phyloP scores from a whole-genome alignment of 2,113 vertebrate genomes.

The Brienomyrus longianalis region DNA sequence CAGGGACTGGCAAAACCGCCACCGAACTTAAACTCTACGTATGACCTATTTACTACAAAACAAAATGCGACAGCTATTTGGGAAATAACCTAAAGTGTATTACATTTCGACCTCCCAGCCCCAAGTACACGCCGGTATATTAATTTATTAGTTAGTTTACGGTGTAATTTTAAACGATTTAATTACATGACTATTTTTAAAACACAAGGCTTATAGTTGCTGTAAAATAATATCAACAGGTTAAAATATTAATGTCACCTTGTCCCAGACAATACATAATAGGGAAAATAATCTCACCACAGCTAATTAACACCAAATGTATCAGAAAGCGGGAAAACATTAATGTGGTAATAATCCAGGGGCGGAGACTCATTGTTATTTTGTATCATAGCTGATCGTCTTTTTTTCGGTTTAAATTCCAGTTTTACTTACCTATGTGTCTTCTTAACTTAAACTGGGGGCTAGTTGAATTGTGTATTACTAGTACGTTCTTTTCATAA shows the following conservation, averaged over 20 bases:
- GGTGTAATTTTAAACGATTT: neutral
- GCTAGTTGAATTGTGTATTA: neutral
- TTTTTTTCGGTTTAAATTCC: neutral
- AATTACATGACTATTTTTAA: conserved; percentile 2
- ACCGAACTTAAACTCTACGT: neutral
- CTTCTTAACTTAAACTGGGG: neutral
- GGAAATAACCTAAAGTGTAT: neutral
- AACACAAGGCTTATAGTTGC: neutral
- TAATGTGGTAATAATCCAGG: neutral
- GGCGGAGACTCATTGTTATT: neutral
- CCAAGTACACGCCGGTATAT: neutral
- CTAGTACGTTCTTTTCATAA: conserved; percentile 56
- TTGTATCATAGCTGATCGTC: neutral
- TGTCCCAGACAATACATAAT: neutral
- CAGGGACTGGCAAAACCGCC: neutral
- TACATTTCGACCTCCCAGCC: neutral
- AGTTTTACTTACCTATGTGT: neutral
- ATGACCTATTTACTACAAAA: neutral
- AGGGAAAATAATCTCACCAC: conserved; percentile 27
- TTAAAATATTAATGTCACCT: conserved; percentile 3
- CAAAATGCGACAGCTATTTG: neutral
- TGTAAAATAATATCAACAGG: conserved; percentile 4
- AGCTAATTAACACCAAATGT: conserved; percentile 42
- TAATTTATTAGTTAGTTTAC: neutral
- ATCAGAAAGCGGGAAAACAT: neutral